Base-by-base conservation (phyloP, 2,888 invertebrate genomes). In the Catocala fraxini region DNA sequence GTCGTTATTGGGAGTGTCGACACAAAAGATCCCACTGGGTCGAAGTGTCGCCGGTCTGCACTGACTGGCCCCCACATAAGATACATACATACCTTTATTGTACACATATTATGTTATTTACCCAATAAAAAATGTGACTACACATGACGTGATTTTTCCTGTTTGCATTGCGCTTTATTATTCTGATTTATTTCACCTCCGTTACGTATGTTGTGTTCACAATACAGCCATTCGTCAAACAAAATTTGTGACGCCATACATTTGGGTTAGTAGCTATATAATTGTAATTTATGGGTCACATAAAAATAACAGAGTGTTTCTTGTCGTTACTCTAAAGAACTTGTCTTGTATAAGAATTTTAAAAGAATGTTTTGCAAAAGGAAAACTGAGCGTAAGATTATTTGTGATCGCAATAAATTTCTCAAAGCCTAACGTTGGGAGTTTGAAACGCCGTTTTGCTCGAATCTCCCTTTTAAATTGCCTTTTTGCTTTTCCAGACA, bases 401-500 rank as follows among this genome's bases (percentile, higher is more conserved):
- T 89, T 88, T 86, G 85, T 76, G 82, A 84, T 81, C 63, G 84
- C 84, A 77, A 87, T 88, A 88, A 88, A 89, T 88, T 85, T 82
- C 79, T 82, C 79, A 75, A 82, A 83, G 85, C 80, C 80, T 77
- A 77, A 71, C 70, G 62, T 47, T 55, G 25, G 72, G 66, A 71
- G 63, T 69, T 75, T 74, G 63, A 66, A 71, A 59, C 65, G 70
- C 56, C 71, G 68, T 71, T 69, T 60, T 71, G 45, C 66, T 62
- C 60, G 70, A 75, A 83, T 80, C 79, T 73, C 75, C 71, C 25
- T 80, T 79, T 81, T 71, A 83, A 86, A 87, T 85, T 85, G 83
- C 79, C 77, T 86, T 85, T 85, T 82, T 79, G 68, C 78, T 79
- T 85, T 85, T 71, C 80, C 84, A 77, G 81, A 76, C 82, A 86